A percentile compares a stretch with the other conserved stretches of the same genome.
Evolutionary conservation across 1,140 invertebrate genomes (phyloP).

Genomic region (Brachionus koreanus): DNA sequence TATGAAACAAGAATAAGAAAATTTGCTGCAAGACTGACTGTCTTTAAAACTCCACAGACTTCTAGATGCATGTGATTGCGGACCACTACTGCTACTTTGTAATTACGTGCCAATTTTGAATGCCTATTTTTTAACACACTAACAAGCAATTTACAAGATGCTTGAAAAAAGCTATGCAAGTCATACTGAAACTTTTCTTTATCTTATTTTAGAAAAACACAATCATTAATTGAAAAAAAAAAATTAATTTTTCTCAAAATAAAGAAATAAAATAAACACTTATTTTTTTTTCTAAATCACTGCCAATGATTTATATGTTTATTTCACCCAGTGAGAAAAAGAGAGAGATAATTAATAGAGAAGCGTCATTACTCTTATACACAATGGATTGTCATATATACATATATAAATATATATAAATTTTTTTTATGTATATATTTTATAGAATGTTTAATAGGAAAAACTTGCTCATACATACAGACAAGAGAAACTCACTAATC

Average conservation of each 20-base stretch:
- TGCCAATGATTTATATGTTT: constrained; percentile 8
- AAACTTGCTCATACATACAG: not conserved
- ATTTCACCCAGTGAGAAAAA: not conserved
- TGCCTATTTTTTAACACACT: not conserved
- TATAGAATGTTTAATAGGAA: not conserved
- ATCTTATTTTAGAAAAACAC: not conserved
- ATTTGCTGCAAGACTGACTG: not conserved
- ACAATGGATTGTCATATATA: not conserved
- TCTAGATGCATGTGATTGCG: too few relatives aligned
- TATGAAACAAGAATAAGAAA: not conserved
- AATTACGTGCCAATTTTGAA: not conserved
- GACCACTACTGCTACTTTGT: too few relatives aligned
- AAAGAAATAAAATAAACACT: not conserved
- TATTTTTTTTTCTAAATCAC: not conserved
- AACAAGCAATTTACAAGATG: constrained; percentile 8
- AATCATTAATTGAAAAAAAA: not conserved
- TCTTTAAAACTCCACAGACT: too few relatives aligned
- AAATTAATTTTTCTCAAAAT: not conserved
- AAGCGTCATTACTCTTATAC: not conserved
- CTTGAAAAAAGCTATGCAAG: too few relatives aligned
- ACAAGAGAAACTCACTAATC: not conserved
- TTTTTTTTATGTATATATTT: not conserved
- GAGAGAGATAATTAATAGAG: not conserved
- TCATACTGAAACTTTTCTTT: not conserved
- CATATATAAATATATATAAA: not conserved